phyloP scores from a whole-genome alignment of 1,140 invertebrate genomes.

The Copidosoma floridanum region DNA sequence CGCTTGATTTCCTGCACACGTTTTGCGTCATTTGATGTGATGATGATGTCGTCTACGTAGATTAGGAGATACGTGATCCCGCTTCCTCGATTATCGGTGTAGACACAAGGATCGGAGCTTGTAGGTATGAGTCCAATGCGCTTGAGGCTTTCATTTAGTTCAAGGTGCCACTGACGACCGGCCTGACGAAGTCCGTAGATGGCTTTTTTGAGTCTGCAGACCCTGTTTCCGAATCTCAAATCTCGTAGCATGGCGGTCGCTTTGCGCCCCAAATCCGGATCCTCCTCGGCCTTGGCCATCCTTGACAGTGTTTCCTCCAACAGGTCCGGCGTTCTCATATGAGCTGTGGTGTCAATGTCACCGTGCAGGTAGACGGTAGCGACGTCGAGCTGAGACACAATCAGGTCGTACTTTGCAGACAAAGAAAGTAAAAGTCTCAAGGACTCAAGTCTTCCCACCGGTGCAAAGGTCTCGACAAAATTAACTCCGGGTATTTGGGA shows the following conservation, averaged over 20 bases:
- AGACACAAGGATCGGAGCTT: not conserved
- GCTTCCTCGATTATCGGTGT: not conserved
- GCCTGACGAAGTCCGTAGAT: constrained; percentile 13
- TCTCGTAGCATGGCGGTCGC: not conserved
- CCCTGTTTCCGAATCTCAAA: not conserved
- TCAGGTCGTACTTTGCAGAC: constrained; percentile 1
- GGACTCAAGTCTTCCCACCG: constrained; percentile 20
- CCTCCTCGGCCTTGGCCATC: not conserved
- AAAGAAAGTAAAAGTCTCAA: constrained; percentile 10
- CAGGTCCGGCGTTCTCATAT: constrained; percentile 3
- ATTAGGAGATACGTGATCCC: constrained; percentile 21
- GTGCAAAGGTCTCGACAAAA: constrained; percentile 31
- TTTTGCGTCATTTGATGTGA: not conserved
- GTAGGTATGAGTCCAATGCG: constrained; percentile 7
- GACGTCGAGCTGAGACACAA: constrained; percentile 14
- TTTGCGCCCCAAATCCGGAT: not conserved
- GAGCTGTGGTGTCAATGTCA: no score
- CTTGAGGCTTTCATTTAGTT: not conserved
- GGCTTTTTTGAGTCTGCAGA: constrained; percentile 8
- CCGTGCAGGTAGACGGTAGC: constrained; percentile 31
- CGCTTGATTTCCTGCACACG: not conserved
- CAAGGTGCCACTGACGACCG: constrained; percentile 5
- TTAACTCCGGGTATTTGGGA: constrained; percentile 29
- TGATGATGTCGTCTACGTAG: not conserved
- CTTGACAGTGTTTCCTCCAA: not conserved